Base-by-base conservation (phyloP, 1,140 invertebrate species). In the Laupala kohalensis region DNA sequence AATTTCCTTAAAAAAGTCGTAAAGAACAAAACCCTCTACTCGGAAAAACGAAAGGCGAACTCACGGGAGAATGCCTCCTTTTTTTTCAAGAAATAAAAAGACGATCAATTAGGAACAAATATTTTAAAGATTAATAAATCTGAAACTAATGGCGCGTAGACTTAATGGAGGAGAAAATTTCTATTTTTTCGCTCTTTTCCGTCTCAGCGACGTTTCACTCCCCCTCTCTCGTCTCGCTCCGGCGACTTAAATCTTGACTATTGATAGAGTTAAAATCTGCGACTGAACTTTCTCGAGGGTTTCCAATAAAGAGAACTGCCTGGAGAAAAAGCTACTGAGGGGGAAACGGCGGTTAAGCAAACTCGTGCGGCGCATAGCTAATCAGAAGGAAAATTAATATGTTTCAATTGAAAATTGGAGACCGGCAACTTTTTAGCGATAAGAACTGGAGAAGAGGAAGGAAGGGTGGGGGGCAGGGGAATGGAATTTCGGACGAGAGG, bases 101-200 rank as follows among this genome's bases (percentile, higher is more conserved):
- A 37, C 64, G 64, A 71, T 71, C 71, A 71, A 71, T 71, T 71
- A 67, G 64, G 24, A 29, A 66, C 65, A 53, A 71, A 71, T 71
- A 71, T 71, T 71, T 70, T 30, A 70, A 53, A 70, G 69, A 67
- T 66, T 71, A 67, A 71, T 71, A 71, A 65, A 30, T 71, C 30
- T 24, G 53, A 71, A 71, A 67, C 64, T 71, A 67, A 30, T 25
- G 65, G 37, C 66, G 71, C 53, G 64, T 37, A 28, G 71, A 71
- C 25, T 67, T 67, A 71, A 71, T 71, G 71, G 71, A 24, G 66
- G 15, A 37, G 71, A 71, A 71, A 71, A 71, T 71, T 23, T 62
- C 65, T 64, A 30, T 66, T 27, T 24, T 27, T 66, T 66, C 64
- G 23, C 64, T 24, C 26, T 66, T 4, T 53, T 53, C 37, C 37